Conservation (phyloP, 2,113 vertebrate species). For the Mormoops blainvillei region DNA sequence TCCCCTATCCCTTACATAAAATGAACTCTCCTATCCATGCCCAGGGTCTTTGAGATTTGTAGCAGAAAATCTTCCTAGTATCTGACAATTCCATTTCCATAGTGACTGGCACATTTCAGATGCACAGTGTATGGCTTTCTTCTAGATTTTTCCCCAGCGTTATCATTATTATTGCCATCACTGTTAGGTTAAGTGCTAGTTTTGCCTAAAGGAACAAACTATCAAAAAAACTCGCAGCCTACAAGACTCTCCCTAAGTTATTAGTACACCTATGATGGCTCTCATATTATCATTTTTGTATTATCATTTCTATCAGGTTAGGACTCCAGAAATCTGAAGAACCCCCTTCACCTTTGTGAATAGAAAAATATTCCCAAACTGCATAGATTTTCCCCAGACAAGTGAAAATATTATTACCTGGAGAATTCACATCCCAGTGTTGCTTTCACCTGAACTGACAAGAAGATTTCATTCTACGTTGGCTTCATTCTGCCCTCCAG, state of each 20-base stretch:
- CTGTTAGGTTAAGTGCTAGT: neutral
- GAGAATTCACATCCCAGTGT: neutral
- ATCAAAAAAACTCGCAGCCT: slow-evolving; percentile 9
- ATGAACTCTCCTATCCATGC: neutral
- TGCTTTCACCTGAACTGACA: slow-evolving; percentile 6
- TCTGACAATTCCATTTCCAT: slow-evolving; percentile 36
- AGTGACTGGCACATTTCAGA: slow-evolving; percentile 27
- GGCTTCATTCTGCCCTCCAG: neutral
- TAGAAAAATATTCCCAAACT: neutral
- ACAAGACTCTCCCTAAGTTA: neutral
- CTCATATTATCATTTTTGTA: slow-evolving; percentile 13
- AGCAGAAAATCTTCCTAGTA: slow-evolving; percentile 4
- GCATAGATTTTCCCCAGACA: neutral
- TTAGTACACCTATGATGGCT: neutral
- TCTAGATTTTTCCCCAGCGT: neutral
- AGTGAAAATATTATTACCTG: slow-evolving; percentile 15
- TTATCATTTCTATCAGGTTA: slow-evolving; percentile 33
- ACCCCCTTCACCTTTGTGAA: neutral
- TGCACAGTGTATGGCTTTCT: neutral
- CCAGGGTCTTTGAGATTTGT: slow-evolving; percentile 1
- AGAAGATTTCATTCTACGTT: neutral
- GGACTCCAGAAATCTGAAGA: neutral
- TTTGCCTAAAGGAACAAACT: slow-evolving; percentile 34
- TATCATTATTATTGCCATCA: neutral
- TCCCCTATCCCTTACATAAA: slow-evolving; percentile 18